A percentile compares a stretch with the other conserved stretches of the same genome.
These are phyloP conservation scores for Harmothoe impar DNA, from an alignment of 2,888 invertebrate genomes.

Conservation along the genomic window DNA sequence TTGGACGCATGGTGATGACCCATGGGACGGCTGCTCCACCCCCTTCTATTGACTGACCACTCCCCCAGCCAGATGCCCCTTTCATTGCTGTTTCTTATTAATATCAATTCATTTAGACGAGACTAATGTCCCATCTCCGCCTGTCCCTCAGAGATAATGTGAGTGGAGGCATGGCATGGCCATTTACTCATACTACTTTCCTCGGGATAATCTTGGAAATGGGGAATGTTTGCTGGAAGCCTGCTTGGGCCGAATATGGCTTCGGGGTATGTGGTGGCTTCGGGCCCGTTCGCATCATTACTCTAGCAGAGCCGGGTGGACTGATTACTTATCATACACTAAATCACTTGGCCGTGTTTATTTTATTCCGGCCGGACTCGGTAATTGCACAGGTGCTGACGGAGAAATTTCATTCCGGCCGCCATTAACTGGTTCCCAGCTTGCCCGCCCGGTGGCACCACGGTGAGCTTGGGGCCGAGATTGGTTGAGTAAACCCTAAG, in stretches of 20 bases:
- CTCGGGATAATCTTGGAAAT: background rate
- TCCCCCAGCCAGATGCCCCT: background rate
- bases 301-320: background rate
- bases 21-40: too few species aligned
- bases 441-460: background rate
- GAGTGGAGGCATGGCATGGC: background rate
- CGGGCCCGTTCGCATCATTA: constrained; percentile 40
- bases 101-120: constrained; percentile 1
- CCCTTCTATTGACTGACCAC: too few species aligned
- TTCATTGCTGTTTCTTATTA: constrained; percentile 22
- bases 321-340: constrained; percentile 58
- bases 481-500: constrained; percentile 7
- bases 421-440: background rate
- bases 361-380: constrained; percentile 34
- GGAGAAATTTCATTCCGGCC: constrained; percentile 53
- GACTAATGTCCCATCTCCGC: background rate
- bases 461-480: background rate
- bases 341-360: constrained; percentile 56
- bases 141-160: background rate
- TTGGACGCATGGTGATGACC: too few species aligned
- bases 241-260: constrained; percentile 15
- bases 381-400: constrained; percentile 53
- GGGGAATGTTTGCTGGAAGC: background rate
- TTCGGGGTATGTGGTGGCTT: constrained; percentile 10
- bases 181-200: too few species aligned